Conservation (phyloP, 2,113 vertebrate genomes). For the Motacilla alba region DNA sequence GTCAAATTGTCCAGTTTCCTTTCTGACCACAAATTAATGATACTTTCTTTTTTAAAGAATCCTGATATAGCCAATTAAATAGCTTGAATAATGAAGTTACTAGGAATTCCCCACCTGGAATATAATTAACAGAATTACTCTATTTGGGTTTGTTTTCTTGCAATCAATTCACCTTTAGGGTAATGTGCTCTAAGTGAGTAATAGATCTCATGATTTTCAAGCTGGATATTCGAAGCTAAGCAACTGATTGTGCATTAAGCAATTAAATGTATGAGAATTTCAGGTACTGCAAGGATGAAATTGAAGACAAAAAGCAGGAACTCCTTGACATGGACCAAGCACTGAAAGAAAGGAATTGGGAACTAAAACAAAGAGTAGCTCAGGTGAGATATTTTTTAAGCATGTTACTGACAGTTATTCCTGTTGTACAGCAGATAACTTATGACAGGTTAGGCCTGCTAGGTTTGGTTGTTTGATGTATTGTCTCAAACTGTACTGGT, state of each 20-base stretch:
- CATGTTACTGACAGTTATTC: background rate
- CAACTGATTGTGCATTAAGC: background rate
- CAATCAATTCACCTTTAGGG: background rate
- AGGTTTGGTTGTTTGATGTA: background rate
- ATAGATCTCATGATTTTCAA: background rate
- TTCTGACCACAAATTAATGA: background rate
- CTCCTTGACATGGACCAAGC: constrained; percentile 86
- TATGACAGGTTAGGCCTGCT: background rate
- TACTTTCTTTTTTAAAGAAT: background rate
- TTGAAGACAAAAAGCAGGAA: constrained; percentile 88
- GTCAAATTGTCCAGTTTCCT: background rate
- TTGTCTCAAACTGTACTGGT: background rate
- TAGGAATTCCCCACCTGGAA: background rate
- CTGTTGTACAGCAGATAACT: background rate
- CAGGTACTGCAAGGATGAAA: constrained; percentile 86
- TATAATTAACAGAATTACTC: background rate
- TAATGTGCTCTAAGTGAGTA: background rate
- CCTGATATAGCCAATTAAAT: background rate
- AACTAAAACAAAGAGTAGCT: constrained; percentile 90
- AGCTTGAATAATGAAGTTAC: background rate
- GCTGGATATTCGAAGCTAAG: background rate
- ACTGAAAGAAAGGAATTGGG: constrained; percentile 91
- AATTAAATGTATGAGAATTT: constrained; percentile 26
- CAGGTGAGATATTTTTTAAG: constrained; percentile 75
- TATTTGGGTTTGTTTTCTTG: background rate